phyloP scores from a whole-genome alignment of 1,140 invertebrate species.

The Planococcus citri region DNA sequence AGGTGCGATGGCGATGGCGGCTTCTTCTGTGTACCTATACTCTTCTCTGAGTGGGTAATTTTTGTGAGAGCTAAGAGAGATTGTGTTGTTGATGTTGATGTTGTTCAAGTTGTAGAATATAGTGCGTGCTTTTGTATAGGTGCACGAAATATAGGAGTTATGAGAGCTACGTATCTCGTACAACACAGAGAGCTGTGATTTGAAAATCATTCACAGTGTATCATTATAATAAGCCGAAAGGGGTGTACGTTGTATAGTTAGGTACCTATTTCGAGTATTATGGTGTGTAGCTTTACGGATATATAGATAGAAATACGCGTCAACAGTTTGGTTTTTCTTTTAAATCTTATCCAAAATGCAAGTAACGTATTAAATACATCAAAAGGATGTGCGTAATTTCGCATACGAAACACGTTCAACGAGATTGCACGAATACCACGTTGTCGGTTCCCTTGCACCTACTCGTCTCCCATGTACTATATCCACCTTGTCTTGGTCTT shows the following conservation, averaged over 20 bases:
- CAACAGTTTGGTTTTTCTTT: neutral
- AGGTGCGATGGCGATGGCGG: too few relatives aligned
- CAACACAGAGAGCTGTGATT: too few relatives aligned
- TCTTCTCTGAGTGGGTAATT: too few relatives aligned
- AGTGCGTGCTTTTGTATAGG: neutral
- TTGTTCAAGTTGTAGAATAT: too few relatives aligned
- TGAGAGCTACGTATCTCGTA: too few relatives aligned
- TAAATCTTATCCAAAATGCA: neutral
- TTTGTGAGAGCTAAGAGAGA: neutral
- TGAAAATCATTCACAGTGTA: neutral
- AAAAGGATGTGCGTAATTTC: conserved; percentile 3
- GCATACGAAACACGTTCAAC: neutral
- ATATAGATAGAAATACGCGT: neutral
- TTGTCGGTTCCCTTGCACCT: too few relatives aligned
- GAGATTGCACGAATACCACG: neutral
- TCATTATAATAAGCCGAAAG: neutral
- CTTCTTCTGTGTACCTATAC: too few relatives aligned
- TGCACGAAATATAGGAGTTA: neutral
- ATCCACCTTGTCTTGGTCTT: too few relatives aligned
- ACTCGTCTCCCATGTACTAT: too few relatives aligned
- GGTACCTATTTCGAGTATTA: too few relatives aligned
- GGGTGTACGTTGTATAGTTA: neutral
- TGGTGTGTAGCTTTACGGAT: too few relatives aligned
- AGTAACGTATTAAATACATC: conserved; percentile 3
- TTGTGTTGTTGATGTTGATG: neutral